Percentiles rank a stretch among this genome's conserved stretches.
Conservation (phyloP, 2,113 vertebrate species). For the Pan paniscus region DNA sequence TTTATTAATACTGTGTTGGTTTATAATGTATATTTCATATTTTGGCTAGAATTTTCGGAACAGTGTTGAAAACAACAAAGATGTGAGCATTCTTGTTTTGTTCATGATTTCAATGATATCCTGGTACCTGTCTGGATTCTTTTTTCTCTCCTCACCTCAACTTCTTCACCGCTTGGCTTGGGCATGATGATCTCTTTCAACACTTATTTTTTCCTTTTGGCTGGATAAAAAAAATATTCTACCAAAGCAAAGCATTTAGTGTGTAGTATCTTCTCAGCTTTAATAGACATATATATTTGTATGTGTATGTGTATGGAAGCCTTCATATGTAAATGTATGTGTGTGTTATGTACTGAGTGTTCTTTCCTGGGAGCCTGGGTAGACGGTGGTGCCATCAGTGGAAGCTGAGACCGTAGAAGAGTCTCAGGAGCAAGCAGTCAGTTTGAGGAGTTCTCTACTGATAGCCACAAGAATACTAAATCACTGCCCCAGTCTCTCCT, state of each 20-base stretch:
- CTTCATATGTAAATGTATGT: background rate
- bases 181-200: background rate
- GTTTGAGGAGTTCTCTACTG: background rate
- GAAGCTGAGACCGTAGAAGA: background rate
- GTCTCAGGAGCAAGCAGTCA: background rate
- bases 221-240: background rate
- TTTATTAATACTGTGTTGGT: background rate
- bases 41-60: conserved; percentile 32
- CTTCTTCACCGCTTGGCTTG: background rate
- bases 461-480: background rate
- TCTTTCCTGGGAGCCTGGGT: background rate
- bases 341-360: background rate
- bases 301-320: background rate
- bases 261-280: background rate
- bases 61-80: background rate
- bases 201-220: background rate
- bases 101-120: background rate
- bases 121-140: background rate
- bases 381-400: background rate
- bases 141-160: background rate
- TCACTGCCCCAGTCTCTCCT: background rate
- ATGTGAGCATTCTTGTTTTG: background rate
- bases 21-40: background rate
- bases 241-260: background rate
- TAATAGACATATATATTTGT: background rate